Evolutionary conservation across 2,888 invertebrate species (phyloP), one percentile per base, ranked within the genome.

Genomic region (Limnephilus rhombicus): DNA sequence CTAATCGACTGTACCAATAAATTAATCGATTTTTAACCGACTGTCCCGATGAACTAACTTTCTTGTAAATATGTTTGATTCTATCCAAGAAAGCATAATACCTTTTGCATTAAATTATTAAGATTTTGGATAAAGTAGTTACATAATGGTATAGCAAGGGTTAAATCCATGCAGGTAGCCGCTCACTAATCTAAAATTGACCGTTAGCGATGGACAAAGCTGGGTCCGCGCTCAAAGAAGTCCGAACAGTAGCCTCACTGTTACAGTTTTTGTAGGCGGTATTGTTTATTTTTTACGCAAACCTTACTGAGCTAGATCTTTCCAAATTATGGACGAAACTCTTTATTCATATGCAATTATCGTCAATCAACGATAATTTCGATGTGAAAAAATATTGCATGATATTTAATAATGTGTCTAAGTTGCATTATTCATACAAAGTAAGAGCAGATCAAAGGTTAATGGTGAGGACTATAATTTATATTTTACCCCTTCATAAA

Each of bases 251-350:
- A 89, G 88, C 88, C 13, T 89, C 37, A 80, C 88, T 89, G 88
- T 80, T 89, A 80, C 88, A 89, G 88, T 89, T 89, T 89, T 89
- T 89, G 88, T 89, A 37, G 80, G 88, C 88, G 88, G 88, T 89
- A 89, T 89, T 89, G 88, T 89, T 80, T 80, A 11, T 87, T 87
- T 87, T 87, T 87, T 80, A 88, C 18, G 18, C n/a, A n/a, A 24
- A 53, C 87, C 45, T 87, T 87, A 87, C 49, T 49, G 31, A 87
- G 87, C 53, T 87, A 87, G 68, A 24, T 68, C 87, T 31, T 2
- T 53, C 49, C 68, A 53, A 87, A 31, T 34, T 49, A 34, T 87
- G 31, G 87, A 7, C 31, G 18, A 87, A 31, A 29, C 53, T 87
- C 31, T 49, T 53, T 87, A 87, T 87, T 53, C 31, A 24, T 7